A percentile compares a stretch with the other conserved stretches of the same genome.
phyloP scores from a whole-genome alignment of 2,888 invertebrate genomes.

The Drosophila tripunctata region DNA sequence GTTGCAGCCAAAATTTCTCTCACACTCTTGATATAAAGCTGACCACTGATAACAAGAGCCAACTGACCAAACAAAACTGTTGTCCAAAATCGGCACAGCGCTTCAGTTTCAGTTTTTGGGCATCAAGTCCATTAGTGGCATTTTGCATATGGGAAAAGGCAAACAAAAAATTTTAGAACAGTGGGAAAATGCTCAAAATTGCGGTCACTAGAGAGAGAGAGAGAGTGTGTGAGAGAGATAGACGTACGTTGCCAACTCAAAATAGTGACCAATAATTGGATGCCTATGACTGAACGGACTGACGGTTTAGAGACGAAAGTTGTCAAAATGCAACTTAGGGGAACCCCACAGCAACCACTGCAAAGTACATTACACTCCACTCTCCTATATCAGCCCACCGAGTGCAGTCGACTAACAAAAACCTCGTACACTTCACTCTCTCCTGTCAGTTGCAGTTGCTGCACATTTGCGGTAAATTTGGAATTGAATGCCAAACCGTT shows the following conservation, averaged over 20 bases:
- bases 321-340: conserved; percentile 51
- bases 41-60: conserved; percentile 36
- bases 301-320: conserved; percentile 33
- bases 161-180: conserved; percentile 18
- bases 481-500: conserved; percentile 10
- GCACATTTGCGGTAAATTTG: conserved; percentile 19
- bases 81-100: conserved; percentile 26
- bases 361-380: background rate
- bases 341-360: conserved; percentile 19
- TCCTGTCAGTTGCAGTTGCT: background rate
- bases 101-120: conserved; percentile 21
- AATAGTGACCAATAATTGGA: conserved; percentile 59
- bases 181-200: conserved; percentile 40
- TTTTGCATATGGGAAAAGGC: conserved; percentile 60
- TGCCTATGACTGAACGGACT: conserved; percentile 32
- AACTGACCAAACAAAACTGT: conserved; percentile 23
- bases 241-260: conserved; percentile 9
- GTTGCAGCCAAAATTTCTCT: conserved; percentile 7
- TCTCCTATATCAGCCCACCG: background rate
- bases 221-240: background rate
- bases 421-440: background rate
- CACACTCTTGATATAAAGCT: conserved; percentile 5
- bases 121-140: conserved; percentile 65
- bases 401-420: conserved; percentile 9
- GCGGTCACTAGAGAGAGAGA: conserved; percentile 45